phyloP scores from a whole-genome alignment of 2,888 invertebrate species.

The Athalia rosae region DNA sequence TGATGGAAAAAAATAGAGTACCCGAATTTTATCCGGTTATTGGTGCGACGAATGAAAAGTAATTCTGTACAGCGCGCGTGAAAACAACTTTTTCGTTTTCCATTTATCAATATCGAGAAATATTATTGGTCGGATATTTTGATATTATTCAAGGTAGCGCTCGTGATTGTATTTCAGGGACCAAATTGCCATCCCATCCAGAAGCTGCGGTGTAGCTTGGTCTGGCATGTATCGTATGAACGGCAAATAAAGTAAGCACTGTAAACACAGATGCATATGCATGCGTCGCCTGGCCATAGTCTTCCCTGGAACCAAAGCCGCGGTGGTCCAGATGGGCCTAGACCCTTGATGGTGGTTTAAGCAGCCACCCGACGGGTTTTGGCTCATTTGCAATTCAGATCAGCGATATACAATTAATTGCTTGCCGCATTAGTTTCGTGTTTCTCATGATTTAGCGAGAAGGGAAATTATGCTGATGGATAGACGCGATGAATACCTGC shows the following conservation, averaged over 20 bases:
- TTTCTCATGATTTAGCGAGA: slow-evolving; percentile 34
- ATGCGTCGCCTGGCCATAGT: neutral
- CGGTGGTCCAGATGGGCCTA: slow-evolving; percentile 36
- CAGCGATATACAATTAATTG: slow-evolving; percentile 45
- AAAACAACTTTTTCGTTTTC: neutral
- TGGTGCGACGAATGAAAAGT: neutral
- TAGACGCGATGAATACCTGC: slow-evolving; percentile 31
- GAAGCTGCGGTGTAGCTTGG: neutral
- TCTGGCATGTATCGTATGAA: slow-evolving; percentile 4
- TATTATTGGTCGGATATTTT: neutral
- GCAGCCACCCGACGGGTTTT: slow-evolving; percentile 18
- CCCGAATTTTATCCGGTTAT: neutral
- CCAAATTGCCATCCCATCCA: slow-evolving; percentile 7
- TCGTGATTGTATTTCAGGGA: slow-evolving; percentile 15
- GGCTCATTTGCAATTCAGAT: slow-evolving; percentile 47
- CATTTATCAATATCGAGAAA: neutral
- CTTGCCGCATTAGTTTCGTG: slow-evolving; percentile 46
- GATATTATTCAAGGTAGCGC: slow-evolving; percentile 2
- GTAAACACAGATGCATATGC: slow-evolving; percentile 22
- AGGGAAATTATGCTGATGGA: slow-evolving; percentile 43
- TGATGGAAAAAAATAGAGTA: neutral
- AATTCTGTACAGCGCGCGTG: neutral
- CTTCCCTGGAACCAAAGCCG: neutral
- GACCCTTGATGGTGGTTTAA: slow-evolving; percentile 5
- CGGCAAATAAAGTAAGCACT: slow-evolving; percentile 18